Conservation (phyloP, 2,888 invertebrate species). For the Caenorhabditis japonica region DNA sequence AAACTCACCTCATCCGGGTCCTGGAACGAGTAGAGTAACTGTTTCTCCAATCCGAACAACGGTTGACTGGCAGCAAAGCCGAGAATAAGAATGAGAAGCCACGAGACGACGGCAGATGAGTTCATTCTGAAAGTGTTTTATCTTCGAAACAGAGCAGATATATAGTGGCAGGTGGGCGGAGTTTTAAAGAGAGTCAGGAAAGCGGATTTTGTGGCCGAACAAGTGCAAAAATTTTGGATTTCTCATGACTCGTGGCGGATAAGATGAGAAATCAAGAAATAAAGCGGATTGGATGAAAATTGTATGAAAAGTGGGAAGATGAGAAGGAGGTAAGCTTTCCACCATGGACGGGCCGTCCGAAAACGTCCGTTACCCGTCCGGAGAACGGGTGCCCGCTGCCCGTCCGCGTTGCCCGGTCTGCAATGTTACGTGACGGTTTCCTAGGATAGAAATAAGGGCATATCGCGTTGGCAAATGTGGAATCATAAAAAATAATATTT, state of each 20-base stretch:
- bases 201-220: not conserved
- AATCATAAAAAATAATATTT: too few species aligned
- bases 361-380: too few species aligned
- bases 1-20: constrained; percentile 54
- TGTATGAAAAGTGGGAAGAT: too few species aligned
- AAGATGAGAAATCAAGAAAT: too few species aligned
- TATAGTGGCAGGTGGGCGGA: constrained; percentile 7
- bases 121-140: constrained; percentile 2
- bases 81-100: constrained; percentile 33
- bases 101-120: constrained; percentile 17
- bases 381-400: too few species aligned
- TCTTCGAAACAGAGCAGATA: not conserved
- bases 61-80: constrained; percentile 39
- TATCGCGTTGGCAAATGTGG: too few species aligned
- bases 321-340: too few species aligned
- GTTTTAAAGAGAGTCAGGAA: not conserved
- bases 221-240: not conserved
- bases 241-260: not conserved
- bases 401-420: too few species aligned
- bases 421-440: too few species aligned
- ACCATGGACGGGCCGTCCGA: too few species aligned
- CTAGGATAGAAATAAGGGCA: too few species aligned
- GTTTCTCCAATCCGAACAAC: constrained; percentile 59
- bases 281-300: too few species aligned
- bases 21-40: constrained; percentile 63